Percentiles rank a stretch among this genome's conserved stretches.
These are phyloP conservation scores for Drosophila bunnanda DNA, from an alignment of 2,888 invertebrate genomes.

Conservation along the genomic window DNA sequence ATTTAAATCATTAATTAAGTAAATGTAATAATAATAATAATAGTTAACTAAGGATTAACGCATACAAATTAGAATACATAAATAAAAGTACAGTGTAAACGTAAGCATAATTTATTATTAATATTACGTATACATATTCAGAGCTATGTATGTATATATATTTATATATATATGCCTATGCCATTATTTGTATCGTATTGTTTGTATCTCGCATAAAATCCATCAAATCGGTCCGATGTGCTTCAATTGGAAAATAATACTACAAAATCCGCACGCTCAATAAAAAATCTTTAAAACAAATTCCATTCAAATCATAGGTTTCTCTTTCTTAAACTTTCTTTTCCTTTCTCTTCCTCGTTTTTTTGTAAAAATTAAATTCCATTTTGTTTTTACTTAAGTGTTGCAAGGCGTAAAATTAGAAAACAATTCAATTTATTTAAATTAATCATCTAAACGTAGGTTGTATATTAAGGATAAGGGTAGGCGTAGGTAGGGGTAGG, in stretches of 20 bases:
- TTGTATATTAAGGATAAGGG: slow-evolving; percentile 23
- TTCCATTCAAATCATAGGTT: slow-evolving; percentile 51
- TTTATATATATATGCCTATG: slow-evolving; percentile 55
- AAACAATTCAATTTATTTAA: slow-evolving; percentile 79
- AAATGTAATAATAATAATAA: slow-evolving; percentile 80
- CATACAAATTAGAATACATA: slow-evolving; percentile 76
- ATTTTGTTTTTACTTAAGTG: slow-evolving; percentile 58
- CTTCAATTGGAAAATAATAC: slow-evolving; percentile 78
- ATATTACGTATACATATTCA: slow-evolving; percentile 57
- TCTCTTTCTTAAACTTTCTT: background rate
- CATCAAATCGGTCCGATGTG: slow-evolving; percentile 54
- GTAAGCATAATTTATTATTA: slow-evolving; percentile 72
- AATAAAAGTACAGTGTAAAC: slow-evolving; percentile 72
- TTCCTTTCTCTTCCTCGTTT: background rate
- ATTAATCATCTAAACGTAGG: slow-evolving; percentile 62
- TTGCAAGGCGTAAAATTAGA: slow-evolving; percentile 76
- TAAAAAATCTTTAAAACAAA: slow-evolving; percentile 49
- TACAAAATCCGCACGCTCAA: slow-evolving; percentile 74
- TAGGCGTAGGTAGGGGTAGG: background rate
- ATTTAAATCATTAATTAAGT: slow-evolving; percentile 79
- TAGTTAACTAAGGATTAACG: slow-evolving; percentile 76
- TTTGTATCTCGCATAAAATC: slow-evolving; percentile 42
- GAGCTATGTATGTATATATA: slow-evolving; percentile 49
- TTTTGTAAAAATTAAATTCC: slow-evolving; percentile 50
- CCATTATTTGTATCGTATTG: slow-evolving; percentile 47